Base-by-base conservation (phyloP, 2,113 vertebrate species). In the Neopipo cinnamomea region DNA sequence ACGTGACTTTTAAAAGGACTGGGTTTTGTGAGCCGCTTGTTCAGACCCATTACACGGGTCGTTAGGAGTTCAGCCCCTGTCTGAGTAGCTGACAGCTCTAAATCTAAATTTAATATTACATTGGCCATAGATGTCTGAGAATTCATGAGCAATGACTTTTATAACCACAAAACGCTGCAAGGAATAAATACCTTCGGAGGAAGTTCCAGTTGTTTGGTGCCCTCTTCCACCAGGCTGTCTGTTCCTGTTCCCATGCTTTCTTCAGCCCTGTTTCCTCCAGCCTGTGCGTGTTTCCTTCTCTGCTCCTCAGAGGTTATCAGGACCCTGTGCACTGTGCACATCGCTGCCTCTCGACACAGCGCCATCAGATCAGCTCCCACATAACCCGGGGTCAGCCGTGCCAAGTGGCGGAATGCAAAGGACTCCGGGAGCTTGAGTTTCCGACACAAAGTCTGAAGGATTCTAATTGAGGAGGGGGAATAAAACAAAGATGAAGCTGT, bases 351-450 rank as follows among this genome's bases (percentile, higher is more conserved):
- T 0, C 98, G 98, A 74, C 99, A 99, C 44, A 99, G 98, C 0
- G 99, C 99, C 99, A 99, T 99, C 46, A 99, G 96, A 73, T 99
- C 99, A 2, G 99, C 99, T 1, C 99, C 99, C 18, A 99, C 99
- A 1, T 99, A 99, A 22, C 99, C 99, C 0, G 99, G 99, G 0
- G 99, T 99, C 42, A 99, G 97, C 27, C 98, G 98, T 1, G 99
- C 99, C 61, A 99, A 93, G 30, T 97, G 97, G 35, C 49, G 68
- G 83, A 98, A 99, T 46, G 98, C 97, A 52, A 99, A 99, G 50
- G 97, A 96, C 46, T 98, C 98, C 0, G 98, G 97, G 30, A 99
- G 98, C 95, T 97, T 98, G 28, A 99, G 97, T 56, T 98, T 99
- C 37, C 99, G 98, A 93, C 99, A 99, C 85, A 99, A 88, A 2